phyloP scores from a whole-genome alignment of 2,888 invertebrate genomes.

The Himalopsyche anomala region DNA sequence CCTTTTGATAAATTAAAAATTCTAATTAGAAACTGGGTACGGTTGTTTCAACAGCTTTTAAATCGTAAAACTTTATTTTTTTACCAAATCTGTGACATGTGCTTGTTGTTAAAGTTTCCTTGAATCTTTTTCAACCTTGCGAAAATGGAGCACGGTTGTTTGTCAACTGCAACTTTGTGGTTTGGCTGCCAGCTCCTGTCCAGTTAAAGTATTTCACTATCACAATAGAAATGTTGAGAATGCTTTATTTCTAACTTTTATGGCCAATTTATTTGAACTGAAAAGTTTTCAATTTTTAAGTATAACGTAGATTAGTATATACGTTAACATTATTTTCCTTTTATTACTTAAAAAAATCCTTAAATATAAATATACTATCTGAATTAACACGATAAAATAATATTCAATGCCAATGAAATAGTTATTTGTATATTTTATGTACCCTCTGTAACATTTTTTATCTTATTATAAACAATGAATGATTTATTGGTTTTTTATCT shows the following conservation, averaged over 20 bases:
- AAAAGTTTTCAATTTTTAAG: neutral
- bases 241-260: constrained; percentile 3
- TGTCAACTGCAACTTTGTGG: constrained; percentile 7
- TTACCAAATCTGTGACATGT: neutral
- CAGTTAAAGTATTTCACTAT: neutral
- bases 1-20: neutral
- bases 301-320: neutral
- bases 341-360: too few relatives aligned
- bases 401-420: too few relatives aligned
- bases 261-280: neutral
- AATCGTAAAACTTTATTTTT: neutral
- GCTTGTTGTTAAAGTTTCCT: neutral
- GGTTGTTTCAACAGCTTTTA: neutral
- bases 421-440: too few relatives aligned
- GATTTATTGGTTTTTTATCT: too few relatives aligned
- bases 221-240: neutral
- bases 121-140: constrained; percentile 9
- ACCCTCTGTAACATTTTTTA: too few relatives aligned
- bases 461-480: too few relatives aligned
- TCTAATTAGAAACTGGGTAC: neutral
- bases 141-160: constrained; percentile 6
- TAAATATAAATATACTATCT: too few relatives aligned
- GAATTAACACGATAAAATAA: too few relatives aligned
- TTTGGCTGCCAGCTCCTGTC: neutral
- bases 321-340: too few relatives aligned